Conservation (phyloP, 2,797 vertebrate genomes). For the Aeoliscus strigatus region DNA sequence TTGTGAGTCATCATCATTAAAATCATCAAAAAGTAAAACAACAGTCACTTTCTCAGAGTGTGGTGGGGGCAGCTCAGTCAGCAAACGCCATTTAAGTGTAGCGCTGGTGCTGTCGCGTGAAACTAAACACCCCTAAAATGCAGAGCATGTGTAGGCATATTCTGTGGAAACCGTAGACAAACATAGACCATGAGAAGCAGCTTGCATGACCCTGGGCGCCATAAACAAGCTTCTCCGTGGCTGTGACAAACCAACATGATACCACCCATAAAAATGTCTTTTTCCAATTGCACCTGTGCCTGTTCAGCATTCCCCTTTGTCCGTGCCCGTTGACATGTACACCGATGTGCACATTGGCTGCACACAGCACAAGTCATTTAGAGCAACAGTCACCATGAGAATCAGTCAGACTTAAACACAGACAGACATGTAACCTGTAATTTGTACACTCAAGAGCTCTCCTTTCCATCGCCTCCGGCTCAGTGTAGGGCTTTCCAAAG, state of each 20-base stretch:
- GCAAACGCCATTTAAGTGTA: conserved; percentile 45
- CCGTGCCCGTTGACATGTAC: conserved; percentile 17
- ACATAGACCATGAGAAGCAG: conserved; percentile 60
- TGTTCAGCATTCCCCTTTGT: conserved; percentile 26
- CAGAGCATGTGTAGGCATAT: conserved; percentile 73
- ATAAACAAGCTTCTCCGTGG: conserved; percentile 56
- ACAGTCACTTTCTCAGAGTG: conserved; percentile 13
- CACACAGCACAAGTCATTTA: conserved; percentile 27
- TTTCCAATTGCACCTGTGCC: conserved; percentile 60
- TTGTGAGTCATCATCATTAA: too few relatives aligned
- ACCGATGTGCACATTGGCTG: conserved; percentile 1
- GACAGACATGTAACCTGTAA: conserved; percentile 67
- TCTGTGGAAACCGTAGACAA: conserved; percentile 60
- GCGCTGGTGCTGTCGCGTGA: conserved; percentile 52
- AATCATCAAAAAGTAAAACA: conserved; percentile 9
- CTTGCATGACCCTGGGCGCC: conserved; percentile 56
- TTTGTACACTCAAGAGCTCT: conserved; percentile 59
- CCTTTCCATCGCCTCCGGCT: conserved; percentile 63
- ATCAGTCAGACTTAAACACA: conserved; percentile 48
- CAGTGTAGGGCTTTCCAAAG: conserved; percentile 55
- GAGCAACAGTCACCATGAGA: conserved; percentile 34
- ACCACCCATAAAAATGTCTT: conserved; percentile 59
- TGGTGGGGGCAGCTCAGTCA: conserved; percentile 49
- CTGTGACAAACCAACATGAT: conserved; percentile 58
- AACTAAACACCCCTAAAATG: conserved; percentile 74